These are phyloP conservation scores for Steinernema feltiae DNA, from an alignment of 1,140 invertebrate genomes.

Conservation along the genomic window DNA sequence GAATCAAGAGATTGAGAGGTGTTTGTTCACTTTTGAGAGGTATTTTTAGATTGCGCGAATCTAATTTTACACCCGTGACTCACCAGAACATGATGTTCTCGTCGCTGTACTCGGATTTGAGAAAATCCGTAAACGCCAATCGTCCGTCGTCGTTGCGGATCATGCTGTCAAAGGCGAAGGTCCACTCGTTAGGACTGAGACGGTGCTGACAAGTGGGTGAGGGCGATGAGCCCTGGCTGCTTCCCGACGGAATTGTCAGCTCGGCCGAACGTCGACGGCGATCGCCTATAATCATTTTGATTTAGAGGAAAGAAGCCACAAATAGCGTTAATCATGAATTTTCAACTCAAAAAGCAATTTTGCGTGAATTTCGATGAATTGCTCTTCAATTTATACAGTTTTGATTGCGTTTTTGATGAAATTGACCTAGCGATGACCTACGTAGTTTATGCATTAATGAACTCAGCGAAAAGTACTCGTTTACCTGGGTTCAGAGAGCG, in stretches of 20 bases:
- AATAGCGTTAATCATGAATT: too few relatives aligned
- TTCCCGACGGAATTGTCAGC: conserved; percentile 13
- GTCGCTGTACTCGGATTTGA: conserved; percentile 36
- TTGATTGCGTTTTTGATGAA: too few relatives aligned
- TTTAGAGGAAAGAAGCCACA: too few relatives aligned
- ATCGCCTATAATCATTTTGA: conserved; percentile 38
- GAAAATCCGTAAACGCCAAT: conserved; percentile 33
- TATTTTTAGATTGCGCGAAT: background rate
- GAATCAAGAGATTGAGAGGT: conserved; percentile 3
- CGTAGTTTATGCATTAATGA: too few relatives aligned
- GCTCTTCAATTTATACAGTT: too few relatives aligned
- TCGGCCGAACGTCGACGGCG: conserved; percentile 32
- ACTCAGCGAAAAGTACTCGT: too few relatives aligned
- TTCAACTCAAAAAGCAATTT: too few relatives aligned
- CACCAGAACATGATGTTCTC: conserved; percentile 43
- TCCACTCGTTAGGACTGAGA: conserved; percentile 38
- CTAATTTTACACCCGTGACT: background rate
- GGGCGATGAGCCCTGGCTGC: conserved; percentile 16
- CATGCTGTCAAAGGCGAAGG: conserved; percentile 33
- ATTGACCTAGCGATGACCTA: too few relatives aligned
- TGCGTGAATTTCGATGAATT: too few relatives aligned
- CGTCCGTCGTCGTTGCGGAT: conserved; percentile 35
- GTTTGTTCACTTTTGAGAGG: background rate
- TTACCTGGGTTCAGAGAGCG: too few relatives aligned
- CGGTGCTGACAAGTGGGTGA: conserved; percentile 16